Base-by-base conservation (phyloP, 2,113 vertebrate species). In the Apus apus region DNA sequence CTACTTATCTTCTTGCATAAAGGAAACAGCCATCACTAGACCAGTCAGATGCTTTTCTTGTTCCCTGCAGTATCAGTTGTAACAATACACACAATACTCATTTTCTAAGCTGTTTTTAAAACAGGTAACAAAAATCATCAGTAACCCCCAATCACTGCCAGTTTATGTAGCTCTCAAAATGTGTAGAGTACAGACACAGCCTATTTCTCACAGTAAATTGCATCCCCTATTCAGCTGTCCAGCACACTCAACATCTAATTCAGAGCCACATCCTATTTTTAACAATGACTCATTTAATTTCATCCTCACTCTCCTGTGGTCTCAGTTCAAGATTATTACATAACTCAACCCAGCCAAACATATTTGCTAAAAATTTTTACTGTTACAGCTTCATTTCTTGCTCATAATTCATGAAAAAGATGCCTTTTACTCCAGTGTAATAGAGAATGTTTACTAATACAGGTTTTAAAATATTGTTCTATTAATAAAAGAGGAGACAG, bases 261-360 rank as follows among this genome's bases (percentile, higher is more conserved):
- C 79, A 77, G 61, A 60, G n/a, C 32, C 57, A 81, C 57, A 30
- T 77, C 38, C 88, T 95, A 68, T 95, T 89, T 96, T 96, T 88
- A 88, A 91, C 87, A 93, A 26, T 68, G 88, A 94, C 83, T 96
- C 95, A 93, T 77, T 87, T 76, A 74, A 96, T 96, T 92, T 95
- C 88, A 65, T 75, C 68, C 65, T 94, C 60, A 83, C 34, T 30
- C 36, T 90, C 65, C 53, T 46, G 57, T 3, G 6, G 53, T 83
- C 67, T 88, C 56, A 45, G 65, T 81, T 94, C 82, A 92, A 91
- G 61, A 36, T 58, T 71, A 43, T 88, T 94, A 86, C 30, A 53
- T 72, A 94, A 90, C 15, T 61, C 48, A 86, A 80, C 27, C 11
- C n/a, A 64, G 26, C 27, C 78, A 88, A 93, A 86, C 8, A 61